Conservation (phyloP, 2,888 invertebrate genomes). For the Autographa pulchrina region DNA sequence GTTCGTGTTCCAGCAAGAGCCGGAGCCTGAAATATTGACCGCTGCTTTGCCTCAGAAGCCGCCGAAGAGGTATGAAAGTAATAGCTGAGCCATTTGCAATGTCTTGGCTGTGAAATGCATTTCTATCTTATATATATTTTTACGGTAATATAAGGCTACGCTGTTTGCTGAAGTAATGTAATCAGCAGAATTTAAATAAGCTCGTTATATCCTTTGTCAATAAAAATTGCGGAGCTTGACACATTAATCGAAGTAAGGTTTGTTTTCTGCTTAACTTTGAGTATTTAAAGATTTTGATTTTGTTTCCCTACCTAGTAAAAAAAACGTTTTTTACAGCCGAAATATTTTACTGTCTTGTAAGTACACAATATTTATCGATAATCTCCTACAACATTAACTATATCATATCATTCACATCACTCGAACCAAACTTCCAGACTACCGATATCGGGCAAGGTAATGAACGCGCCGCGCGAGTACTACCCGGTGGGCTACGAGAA, state of each 20-base stretch:
- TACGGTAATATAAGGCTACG: no score
- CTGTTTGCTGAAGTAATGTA: no score
- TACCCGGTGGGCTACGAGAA: constrained; percentile 97
- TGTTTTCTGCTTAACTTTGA: no score
- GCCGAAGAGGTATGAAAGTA: constrained; percentile 76
- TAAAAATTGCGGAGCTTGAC: no score
- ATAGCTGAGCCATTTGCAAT: background rate
- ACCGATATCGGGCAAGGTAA: constrained; percentile 90
- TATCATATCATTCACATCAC: background rate
- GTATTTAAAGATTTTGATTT: no score
- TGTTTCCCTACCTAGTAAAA: no score
- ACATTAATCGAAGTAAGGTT: no score
- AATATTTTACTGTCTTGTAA: no score
- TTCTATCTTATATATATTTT: background rate
- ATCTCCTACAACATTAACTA: background rate
- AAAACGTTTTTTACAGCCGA: no score
- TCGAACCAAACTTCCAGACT: constrained; percentile 66
- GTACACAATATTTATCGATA: no score
- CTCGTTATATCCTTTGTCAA: no score
- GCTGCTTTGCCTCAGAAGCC: constrained; percentile 76
- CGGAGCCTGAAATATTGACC: constrained; percentile 81
- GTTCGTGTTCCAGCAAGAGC: constrained; percentile 76
- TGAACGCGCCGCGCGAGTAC: constrained; percentile 97
- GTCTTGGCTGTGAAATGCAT: background rate
- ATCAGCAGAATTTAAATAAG: no score